Conservation (phyloP, 2,888 invertebrate species). For the Ptychoptera contaminata region DNA sequence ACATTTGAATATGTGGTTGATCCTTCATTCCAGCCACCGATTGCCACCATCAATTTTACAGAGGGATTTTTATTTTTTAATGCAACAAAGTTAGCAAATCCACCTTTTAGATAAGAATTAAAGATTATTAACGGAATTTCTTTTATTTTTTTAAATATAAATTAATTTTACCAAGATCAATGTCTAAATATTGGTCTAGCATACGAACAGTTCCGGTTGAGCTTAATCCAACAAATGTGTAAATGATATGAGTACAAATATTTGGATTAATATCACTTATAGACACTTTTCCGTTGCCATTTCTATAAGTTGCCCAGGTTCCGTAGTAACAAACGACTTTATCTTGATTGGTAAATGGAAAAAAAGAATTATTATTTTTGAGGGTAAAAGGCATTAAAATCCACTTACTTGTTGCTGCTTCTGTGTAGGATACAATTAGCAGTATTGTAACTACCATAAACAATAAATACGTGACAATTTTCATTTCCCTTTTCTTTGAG, state of each 20-base stretch:
- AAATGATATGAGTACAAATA: slow-evolving; percentile 53
- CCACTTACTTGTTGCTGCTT: too few relatives aligned
- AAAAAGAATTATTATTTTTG: too few relatives aligned
- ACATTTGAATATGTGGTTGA: slow-evolving; percentile 30
- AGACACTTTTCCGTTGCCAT: slow-evolving; percentile 40
- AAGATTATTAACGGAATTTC: too few relatives aligned
- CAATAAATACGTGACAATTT: too few relatives aligned
- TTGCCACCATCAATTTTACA: slow-evolving; percentile 33
- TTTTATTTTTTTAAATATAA: too few relatives aligned
- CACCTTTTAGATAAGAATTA: slow-evolving; percentile 15
- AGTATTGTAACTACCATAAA: too few relatives aligned
- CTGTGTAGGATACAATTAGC: too few relatives aligned
- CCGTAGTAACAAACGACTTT: slow-evolving; percentile 51
- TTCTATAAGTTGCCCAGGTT: slow-evolving; percentile 50
- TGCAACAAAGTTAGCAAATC: slow-evolving; percentile 26
- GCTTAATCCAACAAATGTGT: slow-evolving; percentile 47
- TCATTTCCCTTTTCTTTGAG: too few relatives aligned
- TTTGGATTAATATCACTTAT: slow-evolving; percentile 42
- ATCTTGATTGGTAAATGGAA: slow-evolving; percentile 22
- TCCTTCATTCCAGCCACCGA: slow-evolving; percentile 43
- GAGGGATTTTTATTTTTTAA: slow-evolving; percentile 29
- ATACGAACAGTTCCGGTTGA: slow-evolving; percentile 31
- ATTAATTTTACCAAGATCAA: slow-evolving; percentile 6
- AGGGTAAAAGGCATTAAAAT: too few relatives aligned
- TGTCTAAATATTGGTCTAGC: slow-evolving; percentile 40